These are phyloP conservation scores for Mormyrops attenuatus DNA, from an alignment of 2,797 vertebrate species.

Conservation along the genomic window DNA sequence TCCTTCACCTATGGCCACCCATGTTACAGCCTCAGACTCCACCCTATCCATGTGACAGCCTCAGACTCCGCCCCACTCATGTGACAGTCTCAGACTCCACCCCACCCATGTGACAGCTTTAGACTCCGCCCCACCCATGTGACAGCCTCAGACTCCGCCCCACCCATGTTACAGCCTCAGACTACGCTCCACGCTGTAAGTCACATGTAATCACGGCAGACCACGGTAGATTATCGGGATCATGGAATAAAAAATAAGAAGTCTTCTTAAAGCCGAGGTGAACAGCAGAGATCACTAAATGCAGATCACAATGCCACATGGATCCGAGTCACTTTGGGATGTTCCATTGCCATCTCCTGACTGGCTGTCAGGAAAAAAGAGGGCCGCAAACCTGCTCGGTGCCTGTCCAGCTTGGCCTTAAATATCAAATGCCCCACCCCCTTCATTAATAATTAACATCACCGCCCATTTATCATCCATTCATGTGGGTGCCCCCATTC, in stretches of 20 bases:
- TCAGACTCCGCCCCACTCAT: slow-evolving; percentile 24
- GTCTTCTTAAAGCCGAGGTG: neutral
- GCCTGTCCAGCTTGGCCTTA: neutral
- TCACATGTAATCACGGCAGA: too few relatives aligned
- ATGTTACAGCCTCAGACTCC: slow-evolving; percentile 37
- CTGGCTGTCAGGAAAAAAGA: neutral
- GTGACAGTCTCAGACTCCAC: slow-evolving; percentile 32
- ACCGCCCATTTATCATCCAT: neutral
- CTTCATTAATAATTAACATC: neutral
- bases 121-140: slow-evolving; percentile 19
- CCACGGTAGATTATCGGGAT: too few relatives aligned
- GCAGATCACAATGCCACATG: neutral
- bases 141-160: neutral
- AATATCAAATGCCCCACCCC: neutral
- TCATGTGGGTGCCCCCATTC: neutral
- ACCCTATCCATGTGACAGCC: slow-evolving; percentile 28
- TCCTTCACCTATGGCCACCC: slow-evolving; percentile 10
- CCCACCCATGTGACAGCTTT: slow-evolving; percentile 31
- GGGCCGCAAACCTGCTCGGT: neutral
- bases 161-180: neutral
- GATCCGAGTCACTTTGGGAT: neutral
- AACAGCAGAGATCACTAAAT: neutral
- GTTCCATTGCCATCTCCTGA: neutral
- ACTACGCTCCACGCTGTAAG: too few relatives aligned
- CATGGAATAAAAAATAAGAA: too few relatives aligned